phyloP scores from a whole-genome alignment of 2,113 vertebrate species.

The Ochotona princeps region DNA sequence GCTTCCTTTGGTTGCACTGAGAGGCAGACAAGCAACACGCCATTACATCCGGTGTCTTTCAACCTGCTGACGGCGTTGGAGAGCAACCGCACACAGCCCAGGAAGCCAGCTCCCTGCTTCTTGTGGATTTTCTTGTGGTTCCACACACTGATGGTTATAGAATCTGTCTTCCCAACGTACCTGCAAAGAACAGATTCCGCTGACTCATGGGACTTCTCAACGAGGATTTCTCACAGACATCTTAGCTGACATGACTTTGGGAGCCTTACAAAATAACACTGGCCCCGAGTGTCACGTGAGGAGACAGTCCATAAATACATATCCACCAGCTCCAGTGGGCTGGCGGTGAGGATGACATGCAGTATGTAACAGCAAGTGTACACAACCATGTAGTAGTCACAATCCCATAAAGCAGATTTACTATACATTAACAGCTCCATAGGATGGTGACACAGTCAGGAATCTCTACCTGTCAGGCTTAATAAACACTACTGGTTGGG shows the following conservation, averaged over 20 bases:
- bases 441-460: not conserved
- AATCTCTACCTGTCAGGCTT: not conserved
- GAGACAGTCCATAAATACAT: not conserved
- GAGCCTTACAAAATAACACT: not conserved
- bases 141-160: conserved; percentile 99
- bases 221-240: not conserved
- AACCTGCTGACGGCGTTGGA: conserved; percentile 98
- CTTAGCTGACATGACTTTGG: not conserved
- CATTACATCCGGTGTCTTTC: conserved; percentile 98
- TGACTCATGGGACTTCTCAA: too few relatives aligned
- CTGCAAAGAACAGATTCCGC: conserved; percentile 82
- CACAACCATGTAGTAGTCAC: not conserved
- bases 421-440: not conserved
- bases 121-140: conserved; percentile 99
- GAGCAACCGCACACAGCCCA: conserved; percentile 96
- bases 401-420: not conserved
- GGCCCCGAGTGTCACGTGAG: not conserved
- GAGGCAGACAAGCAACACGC: conserved; percentile 27
- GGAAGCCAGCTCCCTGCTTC: conserved; percentile 97
- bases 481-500: not conserved
- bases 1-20: conserved; percentile 6
- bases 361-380: not conserved
- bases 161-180: conserved; percentile 97
- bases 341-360: not conserved
- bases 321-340: not conserved